A percentile compares a stretch with the other conserved stretches of the same genome.
Conservation (phyloP, 2,797 vertebrate species). For the Hipposideros larvatus region DNA sequence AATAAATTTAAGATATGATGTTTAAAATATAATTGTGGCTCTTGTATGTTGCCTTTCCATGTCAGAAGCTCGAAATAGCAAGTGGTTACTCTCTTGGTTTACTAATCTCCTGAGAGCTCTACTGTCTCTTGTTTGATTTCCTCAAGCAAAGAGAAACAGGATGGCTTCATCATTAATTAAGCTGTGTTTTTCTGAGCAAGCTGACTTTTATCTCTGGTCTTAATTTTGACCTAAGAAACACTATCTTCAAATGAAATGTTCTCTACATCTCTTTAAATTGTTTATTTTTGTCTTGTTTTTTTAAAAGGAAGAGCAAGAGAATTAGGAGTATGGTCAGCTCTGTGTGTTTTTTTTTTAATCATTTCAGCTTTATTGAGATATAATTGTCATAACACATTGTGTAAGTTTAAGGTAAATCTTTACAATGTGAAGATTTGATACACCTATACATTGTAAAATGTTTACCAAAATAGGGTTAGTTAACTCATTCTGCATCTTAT, state of each 20-base stretch:
- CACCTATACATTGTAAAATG: not conserved
- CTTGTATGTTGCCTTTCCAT: not conserved
- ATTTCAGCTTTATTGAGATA: not conserved
- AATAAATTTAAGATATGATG: conserved; percentile 57
- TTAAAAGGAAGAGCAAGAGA: not conserved
- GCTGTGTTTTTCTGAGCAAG: not conserved
- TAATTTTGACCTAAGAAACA: not conserved
- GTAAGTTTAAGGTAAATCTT: not conserved
- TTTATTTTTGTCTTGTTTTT: not conserved
- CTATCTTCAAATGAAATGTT: not conserved
- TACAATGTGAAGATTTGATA: not conserved
- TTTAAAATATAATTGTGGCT: conserved; percentile 59
- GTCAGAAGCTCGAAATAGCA: not conserved
- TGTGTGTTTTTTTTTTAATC: not conserved
- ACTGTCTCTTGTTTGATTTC: not conserved
- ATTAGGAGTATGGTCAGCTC: not conserved
- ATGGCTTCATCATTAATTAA: not conserved
- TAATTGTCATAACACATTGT: not conserved
- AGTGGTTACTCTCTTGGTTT: not conserved
- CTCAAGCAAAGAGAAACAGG: not conserved
- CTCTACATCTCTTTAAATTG: not conserved
- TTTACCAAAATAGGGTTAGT: not conserved
- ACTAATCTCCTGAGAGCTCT: not conserved
- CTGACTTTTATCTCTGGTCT: not conserved
- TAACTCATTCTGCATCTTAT: not conserved